Base-by-base conservation (phyloP, 2,113 vertebrate genomes). In the Pheucticus melanocephalus region DNA sequence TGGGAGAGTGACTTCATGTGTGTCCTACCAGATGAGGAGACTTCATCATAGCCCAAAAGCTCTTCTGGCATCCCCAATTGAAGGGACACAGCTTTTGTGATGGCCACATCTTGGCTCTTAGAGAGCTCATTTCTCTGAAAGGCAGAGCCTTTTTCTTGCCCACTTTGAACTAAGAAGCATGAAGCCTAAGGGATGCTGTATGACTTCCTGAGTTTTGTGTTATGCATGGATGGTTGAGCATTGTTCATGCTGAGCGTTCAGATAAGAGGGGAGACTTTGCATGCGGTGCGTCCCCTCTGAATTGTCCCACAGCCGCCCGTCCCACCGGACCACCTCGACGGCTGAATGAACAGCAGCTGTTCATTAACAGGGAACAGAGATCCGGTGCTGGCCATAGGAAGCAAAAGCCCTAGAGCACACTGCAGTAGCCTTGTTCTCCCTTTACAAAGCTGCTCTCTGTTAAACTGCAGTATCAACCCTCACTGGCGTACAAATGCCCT, bases 401-500 rank as follows among this genome's bases (percentile, higher is more conserved):
- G 77, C 20, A 42, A 86, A 87, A 95, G 56, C 90, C 89, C 77
- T 8, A 35, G 45, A 95, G 89, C 85, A 51, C 70, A 96, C 85
- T 94, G 82, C 82, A 80, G 73, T 78, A 80, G 64, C 94, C 94
- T 95, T 95, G 82, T 94, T 97, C 90, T 95, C 72, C 72, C 75
- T 54, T 82, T 31, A 97, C 92, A 97, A 96, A 97, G 87, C 92
- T 84, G 59, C 92, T 94, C 85, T 94, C 84, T 92, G 93, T 95
- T 93, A 66, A 80, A 51, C 60, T 40, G 61, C 2, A 7, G 59
- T 88, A 56, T 86, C 9, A 3, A 44, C 86, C 54, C 61, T 5
- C 14, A 0, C 14, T 61, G 91, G 59, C 2, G 33, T 69, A 86
- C 88, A 72, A 95, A 70, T 30, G 78, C 78, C 45, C 68, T 96